Conservation (phyloP, 2,113 vertebrate species). For the Fukomys damarensis region DNA sequence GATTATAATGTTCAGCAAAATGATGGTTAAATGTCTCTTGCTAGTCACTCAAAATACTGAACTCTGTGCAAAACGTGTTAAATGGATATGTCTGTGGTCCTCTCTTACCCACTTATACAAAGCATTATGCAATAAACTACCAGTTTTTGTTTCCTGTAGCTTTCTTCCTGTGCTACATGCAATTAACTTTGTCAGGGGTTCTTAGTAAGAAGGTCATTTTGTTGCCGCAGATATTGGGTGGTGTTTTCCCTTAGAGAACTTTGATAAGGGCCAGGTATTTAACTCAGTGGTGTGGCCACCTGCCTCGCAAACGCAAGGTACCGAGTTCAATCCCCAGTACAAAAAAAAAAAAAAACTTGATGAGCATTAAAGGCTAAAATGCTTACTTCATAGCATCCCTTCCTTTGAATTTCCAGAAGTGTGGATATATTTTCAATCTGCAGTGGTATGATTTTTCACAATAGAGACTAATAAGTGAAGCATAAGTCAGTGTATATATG, state of each 20-base stretch:
- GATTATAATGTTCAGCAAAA: constrained; percentile 52
- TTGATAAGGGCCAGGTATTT: no score
- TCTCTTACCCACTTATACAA: constrained; percentile 33
- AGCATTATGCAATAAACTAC: constrained; percentile 57
- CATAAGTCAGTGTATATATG: neutral
- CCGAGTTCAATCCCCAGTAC: no score
- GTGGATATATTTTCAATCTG: neutral
- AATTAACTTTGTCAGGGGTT: constrained; percentile 60
- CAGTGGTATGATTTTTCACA: constrained; percentile 27
- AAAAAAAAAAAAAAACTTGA: no score
- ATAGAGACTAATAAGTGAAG: constrained; percentile 5
- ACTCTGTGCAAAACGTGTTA: constrained; percentile 32
- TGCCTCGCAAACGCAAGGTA: no score
- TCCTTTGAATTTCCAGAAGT: constrained; percentile 51
- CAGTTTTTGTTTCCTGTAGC: constrained; percentile 58
- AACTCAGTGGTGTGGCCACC: no score
- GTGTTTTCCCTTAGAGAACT: constrained; percentile 33
- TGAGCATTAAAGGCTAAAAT: constrained; percentile 56
- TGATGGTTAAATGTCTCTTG: constrained; percentile 10
- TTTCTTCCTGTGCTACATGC: constrained; percentile 50
- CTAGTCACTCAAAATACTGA: constrained; percentile 54
- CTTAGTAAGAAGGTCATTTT: constrained; percentile 62
- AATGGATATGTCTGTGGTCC: constrained; percentile 36
- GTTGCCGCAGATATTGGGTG: constrained; percentile 45
- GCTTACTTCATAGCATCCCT: constrained; percentile 31